Evolutionary conservation across 2,113 vertebrate species (phyloP), one percentile per base, ranked within the genome.

Genomic region (Cyprinus carpio): DNA sequence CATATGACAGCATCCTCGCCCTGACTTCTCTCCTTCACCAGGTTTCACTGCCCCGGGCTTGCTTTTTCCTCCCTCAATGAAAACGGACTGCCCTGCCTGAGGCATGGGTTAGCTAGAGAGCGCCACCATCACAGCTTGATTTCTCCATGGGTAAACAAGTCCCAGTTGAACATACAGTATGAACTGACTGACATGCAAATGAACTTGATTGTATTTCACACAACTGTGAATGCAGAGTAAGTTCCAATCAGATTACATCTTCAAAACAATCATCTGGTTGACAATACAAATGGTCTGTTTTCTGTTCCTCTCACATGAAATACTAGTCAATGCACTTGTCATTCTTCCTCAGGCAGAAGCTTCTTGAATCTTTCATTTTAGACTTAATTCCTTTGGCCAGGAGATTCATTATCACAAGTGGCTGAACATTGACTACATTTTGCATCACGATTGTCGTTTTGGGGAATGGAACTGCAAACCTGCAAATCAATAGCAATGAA

Each of bases 231-330:
- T 65, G 60, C 58, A 51, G 49, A 78, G 62, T 37, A 60, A 84
- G 67, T 18, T 6, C 49, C 84, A 81, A 86, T 86, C 67, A 78
- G 84, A 87, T 89, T 78, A 34, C 51, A 29, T 64, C 56, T 84
- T 74, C 69, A 80, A 69, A 84, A 58, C 49, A 4, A 40, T 81
- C 11, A 0, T 43, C 6, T 15, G 25, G 27, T 2, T 71, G 67
- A 71, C 0, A 20, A 72, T 13, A 37, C 7, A 69, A 34, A 16
- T 51, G 11, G 54, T 60, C 11, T 37, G 8, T n/a, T 31, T 78
- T 34, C 29, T 58, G 9, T 23, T 13, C 29, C 29, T 37, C 29
- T 31, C 34, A 8, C 27, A 16, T 3, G 27, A 29, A 27, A 31
- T 29, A 15, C 67, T 4, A 40, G 67, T 34, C 51, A 40, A n/a